These are phyloP conservation scores for Coleophora flavipennella DNA, from an alignment of 2,888 invertebrate genomes.

Conservation along the genomic window DNA sequence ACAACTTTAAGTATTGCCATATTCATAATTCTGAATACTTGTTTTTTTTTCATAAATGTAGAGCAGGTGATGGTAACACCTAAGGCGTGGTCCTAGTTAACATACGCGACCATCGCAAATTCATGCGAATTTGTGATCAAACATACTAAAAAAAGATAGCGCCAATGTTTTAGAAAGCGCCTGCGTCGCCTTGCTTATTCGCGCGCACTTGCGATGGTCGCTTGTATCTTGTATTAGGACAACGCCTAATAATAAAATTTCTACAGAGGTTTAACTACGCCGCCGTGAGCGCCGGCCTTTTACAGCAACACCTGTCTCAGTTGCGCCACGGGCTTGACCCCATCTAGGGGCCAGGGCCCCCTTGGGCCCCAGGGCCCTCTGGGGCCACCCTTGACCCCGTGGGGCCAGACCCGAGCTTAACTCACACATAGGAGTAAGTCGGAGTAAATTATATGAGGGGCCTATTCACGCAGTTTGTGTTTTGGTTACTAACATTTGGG, in stretches of 20 bases:
- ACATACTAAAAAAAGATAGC: too few relatives aligned
- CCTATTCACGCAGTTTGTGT: constrained; percentile 40
- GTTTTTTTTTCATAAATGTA: background rate
- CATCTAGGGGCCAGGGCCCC: constrained; percentile 24
- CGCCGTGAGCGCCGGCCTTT: constrained; percentile 65
- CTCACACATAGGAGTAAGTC: constrained; percentile 57
- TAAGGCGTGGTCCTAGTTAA: too few relatives aligned
- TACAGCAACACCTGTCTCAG: constrained; percentile 68
- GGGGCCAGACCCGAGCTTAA: constrained; percentile 5
- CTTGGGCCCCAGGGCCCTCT: constrained; percentile 15
- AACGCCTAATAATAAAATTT: constrained; percentile 30
- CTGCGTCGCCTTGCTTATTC: too few relatives aligned
- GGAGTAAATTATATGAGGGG: constrained; percentile 32
- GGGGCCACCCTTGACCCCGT: constrained; percentile 18
- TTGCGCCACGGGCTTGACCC: constrained; percentile 58
- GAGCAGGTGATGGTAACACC: constrained; percentile 65
- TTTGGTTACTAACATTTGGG: constrained; percentile 43
- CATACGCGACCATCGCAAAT: too few relatives aligned
- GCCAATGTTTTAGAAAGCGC: too few relatives aligned
- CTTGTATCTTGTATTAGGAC: too few relatives aligned
- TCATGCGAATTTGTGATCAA: too few relatives aligned
- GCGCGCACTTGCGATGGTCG: too few relatives aligned
- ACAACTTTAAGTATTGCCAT: constrained; percentile 34
- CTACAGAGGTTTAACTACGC: constrained; percentile 73
- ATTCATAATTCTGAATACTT: constrained; percentile 16